Conservation (phyloP, 2,113 vertebrate species). For the Cacatua alba region DNA sequence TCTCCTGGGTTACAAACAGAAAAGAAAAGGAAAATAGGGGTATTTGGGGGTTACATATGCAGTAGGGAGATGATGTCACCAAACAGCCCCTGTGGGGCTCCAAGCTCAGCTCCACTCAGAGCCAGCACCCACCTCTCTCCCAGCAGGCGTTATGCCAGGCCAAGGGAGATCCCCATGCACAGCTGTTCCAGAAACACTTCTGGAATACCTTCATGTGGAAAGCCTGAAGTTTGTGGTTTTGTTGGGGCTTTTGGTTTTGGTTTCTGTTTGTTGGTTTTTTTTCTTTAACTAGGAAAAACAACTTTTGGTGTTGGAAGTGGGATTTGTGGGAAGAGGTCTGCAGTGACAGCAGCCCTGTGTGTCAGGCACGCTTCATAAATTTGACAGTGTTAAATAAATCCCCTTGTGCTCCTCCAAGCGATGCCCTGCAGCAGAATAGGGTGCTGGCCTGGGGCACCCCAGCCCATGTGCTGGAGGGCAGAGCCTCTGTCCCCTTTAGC, state of each 20-base stretch:
- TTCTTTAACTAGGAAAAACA: background rate
- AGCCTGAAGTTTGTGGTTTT: background rate
- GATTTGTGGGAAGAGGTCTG: background rate
- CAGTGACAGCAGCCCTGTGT: background rate
- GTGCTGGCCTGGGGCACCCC: background rate
- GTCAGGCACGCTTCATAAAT: background rate
- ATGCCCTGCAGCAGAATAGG: background rate
- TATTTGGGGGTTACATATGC: fast-evolving
- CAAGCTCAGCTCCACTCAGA: background rate
- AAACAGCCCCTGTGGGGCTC: background rate
- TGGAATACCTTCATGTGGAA: background rate
- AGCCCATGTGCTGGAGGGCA: fast-evolving
- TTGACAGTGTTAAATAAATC: background rate
- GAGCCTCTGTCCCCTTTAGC: background rate
- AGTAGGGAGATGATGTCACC: background rate
- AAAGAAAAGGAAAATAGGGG: fast-evolving
- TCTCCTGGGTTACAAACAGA: background rate
- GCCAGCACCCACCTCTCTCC: background rate
- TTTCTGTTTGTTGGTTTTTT: background rate
- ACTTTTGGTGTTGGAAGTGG: background rate
- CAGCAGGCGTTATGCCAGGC: no score
- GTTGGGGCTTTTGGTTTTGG: background rate
- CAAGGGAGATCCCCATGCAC: background rate
- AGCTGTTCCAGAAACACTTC: background rate
- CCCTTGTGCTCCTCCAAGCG: background rate